phyloP scores from a whole-genome alignment of 2,797 vertebrate species.

The Helarctos malayanus region DNA sequence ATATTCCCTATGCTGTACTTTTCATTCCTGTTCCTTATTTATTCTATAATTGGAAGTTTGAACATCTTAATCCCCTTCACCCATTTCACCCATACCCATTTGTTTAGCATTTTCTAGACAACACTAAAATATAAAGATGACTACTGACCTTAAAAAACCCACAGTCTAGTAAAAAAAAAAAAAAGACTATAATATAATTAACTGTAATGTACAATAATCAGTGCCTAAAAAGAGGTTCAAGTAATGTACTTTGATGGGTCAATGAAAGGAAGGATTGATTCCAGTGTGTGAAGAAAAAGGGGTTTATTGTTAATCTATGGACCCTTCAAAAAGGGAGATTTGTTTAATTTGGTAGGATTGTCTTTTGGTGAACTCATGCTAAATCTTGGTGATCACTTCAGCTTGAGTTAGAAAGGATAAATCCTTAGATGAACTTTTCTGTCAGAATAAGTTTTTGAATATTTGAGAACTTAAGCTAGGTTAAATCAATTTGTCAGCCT shows the following conservation, averaged over 20 bases:
- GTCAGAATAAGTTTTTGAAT: constrained; percentile 10
- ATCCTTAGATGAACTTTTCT: not conserved
- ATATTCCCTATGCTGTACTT: not conserved
- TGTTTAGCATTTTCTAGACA: not conserved
- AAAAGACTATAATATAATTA: not conserved
- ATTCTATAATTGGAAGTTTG: not conserved
- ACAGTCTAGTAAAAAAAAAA: not conserved
- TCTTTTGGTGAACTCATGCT: not conserved
- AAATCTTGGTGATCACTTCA: constrained; percentile 19
- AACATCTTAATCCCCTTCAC: not conserved
- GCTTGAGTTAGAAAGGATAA: constrained; percentile 5
- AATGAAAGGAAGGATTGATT: not conserved
- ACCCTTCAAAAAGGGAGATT: not conserved
- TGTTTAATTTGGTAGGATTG: constrained; percentile 7
- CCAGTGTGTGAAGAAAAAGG: not conserved
- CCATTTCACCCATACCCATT: not conserved
- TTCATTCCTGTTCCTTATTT: not conserved
- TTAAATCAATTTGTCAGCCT: not conserved
- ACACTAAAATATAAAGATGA: not conserved
- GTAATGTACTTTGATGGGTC: not conserved
- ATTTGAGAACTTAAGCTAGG: constrained; percentile 31
- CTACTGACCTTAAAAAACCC: not conserved
- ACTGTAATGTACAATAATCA: not conserved
- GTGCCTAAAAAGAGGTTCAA: not conserved
- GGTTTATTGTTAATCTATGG: not conserved